Base-by-base conservation (phyloP, 2,888 invertebrate species). In the Ophion obscuratus region DNA sequence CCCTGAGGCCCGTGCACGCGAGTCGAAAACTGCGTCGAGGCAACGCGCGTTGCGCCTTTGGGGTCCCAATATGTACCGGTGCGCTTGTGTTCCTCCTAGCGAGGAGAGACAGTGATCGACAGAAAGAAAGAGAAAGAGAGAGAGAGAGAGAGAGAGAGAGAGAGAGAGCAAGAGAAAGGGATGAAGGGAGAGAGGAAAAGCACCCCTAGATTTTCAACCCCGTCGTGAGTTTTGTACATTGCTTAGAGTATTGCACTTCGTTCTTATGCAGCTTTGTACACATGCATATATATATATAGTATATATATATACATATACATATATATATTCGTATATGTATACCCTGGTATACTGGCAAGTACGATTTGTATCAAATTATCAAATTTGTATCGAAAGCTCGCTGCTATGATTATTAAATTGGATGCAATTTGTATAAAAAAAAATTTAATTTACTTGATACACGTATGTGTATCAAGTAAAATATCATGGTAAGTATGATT, bases 221-320 rank as follows among this genome's bases (percentile, higher is more conserved):
- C 79, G 77, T 61, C 24, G 67, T 78, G 71, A 20, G 64, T 70
- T 76, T 68, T 64, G 64, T 64, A 77, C 40, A 47, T 64, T 24
- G 68, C 64, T 47, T 64, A 85, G 66, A 89, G 87, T 88, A 88
- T 88, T 88, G 82, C 87, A 73, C 87, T 75, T 83, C 61, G 61
- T 86, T 84, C 61, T 73, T 81, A 74, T 75, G 70, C 44, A 76
- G 62, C 31, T 36, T 59, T 80, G 24, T 24, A 24, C 24, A 24
- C 24, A 24, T 1, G 1, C 24, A 24, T 24, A 24, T 24, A 24
- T 24, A 24, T 24, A 24, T 24, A 24, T 24, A 24, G n/a, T n/a
- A n/a, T n/a, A n/a, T n/a, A n/a, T 24, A 24, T 24, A 24, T 24
- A 24, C 1, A 24, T 24, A 24, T 24, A 24, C 24, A 1, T 1